These are phyloP conservation scores for Tyria jacobaeae DNA, from an alignment of 2,888 invertebrate genomes.

Conservation along the genomic window DNA sequence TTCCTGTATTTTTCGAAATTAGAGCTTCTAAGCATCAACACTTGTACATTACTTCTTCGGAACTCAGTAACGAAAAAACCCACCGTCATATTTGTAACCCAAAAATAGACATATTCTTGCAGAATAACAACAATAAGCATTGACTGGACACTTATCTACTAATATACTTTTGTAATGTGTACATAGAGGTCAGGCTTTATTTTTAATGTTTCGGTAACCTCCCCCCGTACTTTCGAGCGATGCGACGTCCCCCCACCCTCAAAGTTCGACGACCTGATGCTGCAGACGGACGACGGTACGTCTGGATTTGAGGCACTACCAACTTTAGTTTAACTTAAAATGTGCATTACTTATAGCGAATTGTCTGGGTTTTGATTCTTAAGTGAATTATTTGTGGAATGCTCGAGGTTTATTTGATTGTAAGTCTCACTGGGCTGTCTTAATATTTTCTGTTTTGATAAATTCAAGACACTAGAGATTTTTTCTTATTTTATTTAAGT, in stretches of 20 bases:
- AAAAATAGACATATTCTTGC: background rate
- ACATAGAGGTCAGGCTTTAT: constrained; percentile 43
- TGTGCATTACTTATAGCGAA: constrained; percentile 51
- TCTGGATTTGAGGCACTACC: constrained; percentile 57
- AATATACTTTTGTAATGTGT: constrained; percentile 39
- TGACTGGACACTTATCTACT: constrained; percentile 14
- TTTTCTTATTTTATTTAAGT: background rate
- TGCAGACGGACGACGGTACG: constrained; percentile 54
- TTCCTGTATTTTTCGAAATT: too few relatives aligned
- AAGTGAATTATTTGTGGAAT: constrained; percentile 12
- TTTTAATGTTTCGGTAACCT: constrained; percentile 61
- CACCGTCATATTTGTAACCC: too few relatives aligned
- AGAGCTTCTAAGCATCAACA: too few relatives aligned
- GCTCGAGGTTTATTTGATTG: background rate
- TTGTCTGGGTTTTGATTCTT: constrained; percentile 32
- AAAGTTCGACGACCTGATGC: constrained; percentile 61
- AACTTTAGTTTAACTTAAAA: constrained; percentile 53
- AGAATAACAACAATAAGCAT: background rate
- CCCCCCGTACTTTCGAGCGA: constrained; percentile 24
- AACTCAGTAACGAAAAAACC: too few relatives aligned
- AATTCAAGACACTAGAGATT: background rate
- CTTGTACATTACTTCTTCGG: too few relatives aligned
- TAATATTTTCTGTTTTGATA: background rate
- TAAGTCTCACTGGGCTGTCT: background rate
- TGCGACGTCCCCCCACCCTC: constrained; percentile 29